A percentile compares a stretch with the other conserved stretches of the same genome.
phyloP scores from a whole-genome alignment of 2,888 invertebrate species.

The Aphidoletes aphidimyza region DNA sequence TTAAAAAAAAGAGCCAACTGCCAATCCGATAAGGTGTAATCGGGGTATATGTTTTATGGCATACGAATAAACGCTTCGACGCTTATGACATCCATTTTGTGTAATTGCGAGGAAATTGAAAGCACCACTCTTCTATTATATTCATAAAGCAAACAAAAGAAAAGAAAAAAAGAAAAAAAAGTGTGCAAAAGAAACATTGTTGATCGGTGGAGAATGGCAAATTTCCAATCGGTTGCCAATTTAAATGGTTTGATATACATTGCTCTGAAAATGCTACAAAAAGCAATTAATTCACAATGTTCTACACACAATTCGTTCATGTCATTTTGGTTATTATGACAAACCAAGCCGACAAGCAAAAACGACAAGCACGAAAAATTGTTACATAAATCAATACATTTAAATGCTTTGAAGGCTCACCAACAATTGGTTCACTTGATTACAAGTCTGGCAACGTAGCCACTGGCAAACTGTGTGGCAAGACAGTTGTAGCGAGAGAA shows the following conservation, averaged over 20 bases:
- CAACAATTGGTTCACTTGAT: neutral
- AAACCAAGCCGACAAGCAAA: too few species aligned
- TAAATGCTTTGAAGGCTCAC: neutral
- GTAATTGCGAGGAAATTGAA: constrained; percentile 36
- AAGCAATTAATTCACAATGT: constrained; percentile 36
- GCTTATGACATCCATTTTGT: neutral
- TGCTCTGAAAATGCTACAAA: neutral
- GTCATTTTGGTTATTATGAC: neutral
- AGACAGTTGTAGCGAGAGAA: neutral
- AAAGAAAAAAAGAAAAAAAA: too few species aligned
- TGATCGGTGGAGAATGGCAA: too few species aligned
- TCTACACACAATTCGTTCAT: neutral
- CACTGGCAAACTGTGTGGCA: neutral
- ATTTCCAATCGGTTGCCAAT: neutral
- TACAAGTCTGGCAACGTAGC: neutral
- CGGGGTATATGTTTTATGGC: neutral
- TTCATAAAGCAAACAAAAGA: neutral
- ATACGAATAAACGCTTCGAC: neutral
- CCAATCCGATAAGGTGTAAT: neutral
- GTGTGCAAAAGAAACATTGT: too few species aligned
- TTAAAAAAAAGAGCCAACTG: neutral
- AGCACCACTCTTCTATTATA: constrained; percentile 6
- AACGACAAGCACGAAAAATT: neutral
- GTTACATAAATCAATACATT: neutral
- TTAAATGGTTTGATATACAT: neutral